Conservation (phyloP, 2,113 vertebrate species). For the Sphyrna mokarran region DNA sequence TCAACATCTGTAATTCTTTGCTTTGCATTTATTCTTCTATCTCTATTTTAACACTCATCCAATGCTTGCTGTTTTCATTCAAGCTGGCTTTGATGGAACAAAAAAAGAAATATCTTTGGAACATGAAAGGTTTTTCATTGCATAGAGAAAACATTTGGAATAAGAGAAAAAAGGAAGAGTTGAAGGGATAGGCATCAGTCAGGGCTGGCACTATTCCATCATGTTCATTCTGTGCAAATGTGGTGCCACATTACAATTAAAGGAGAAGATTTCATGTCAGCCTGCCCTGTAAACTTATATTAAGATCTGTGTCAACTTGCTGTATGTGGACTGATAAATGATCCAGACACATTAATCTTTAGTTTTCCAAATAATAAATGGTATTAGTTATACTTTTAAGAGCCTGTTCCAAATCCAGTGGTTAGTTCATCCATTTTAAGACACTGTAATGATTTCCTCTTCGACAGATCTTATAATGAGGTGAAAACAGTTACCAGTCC, state of each 20-base stretch:
- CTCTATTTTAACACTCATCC: neutral
- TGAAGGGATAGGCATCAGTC: neutral
- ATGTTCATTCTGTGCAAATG: neutral
- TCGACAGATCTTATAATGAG: neutral
- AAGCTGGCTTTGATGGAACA: neutral
- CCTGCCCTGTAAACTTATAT: neutral
- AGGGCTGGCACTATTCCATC: neutral
- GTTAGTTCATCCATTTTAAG: neutral
- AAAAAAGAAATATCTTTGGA: neutral
- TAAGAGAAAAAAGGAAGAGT: neutral
- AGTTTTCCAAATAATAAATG: neutral
- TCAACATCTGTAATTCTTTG: neutral
- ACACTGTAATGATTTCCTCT: neutral
- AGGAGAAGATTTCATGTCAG: conserved; percentile 9
- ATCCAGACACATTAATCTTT: neutral
- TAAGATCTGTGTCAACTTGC: neutral
- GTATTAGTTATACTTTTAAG: neutral
- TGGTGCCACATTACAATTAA: neutral
- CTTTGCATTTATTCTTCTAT: neutral
- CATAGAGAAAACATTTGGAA: conserved; percentile 1
- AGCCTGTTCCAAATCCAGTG: neutral
- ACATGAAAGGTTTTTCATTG: neutral
- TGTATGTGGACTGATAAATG: neutral
- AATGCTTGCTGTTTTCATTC: neutral
- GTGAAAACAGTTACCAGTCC: neutral